Base-by-base conservation (phyloP, 2,113 vertebrate genomes). In the Prochilodus magdalenae region DNA sequence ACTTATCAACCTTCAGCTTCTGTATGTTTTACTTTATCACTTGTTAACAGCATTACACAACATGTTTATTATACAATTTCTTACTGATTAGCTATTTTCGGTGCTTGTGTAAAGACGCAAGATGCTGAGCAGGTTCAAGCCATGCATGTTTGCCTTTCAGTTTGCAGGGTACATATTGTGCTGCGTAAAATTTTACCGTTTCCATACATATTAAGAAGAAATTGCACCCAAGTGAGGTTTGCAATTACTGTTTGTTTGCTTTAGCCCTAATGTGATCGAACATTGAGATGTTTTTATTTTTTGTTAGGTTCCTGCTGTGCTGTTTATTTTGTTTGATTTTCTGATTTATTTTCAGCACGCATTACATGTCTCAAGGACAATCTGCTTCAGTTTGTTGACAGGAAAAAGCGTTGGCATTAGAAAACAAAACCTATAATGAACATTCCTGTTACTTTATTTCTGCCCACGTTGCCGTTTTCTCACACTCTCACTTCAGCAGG, bases 391-490 rank as follows among this genome's bases (percentile, higher is more conserved):
- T 77, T 72, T 78, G n/a, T 77, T 59, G 33, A 14, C 1, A 1
- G 33, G 36, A 4, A 26, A 15, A 33, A 3, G 24, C 30, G 20
- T 49, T n/a, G 26, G 51, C 5, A 4, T 26, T 2, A 60, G 69
- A 78, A 18, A 75, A 29, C 18, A n/a, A 66, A 84, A 76, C 24
- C 73, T 53, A 86, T 47, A 80, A 44, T 33, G 40, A 81, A 91
- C 87, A 91, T 91, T 92, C 90, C 91, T 49, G 7, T 79, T 30
- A 85, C 67, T 16, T 76, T 86, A 7, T 49, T 26, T 40, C 47
- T 59, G 57, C n/a, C 12, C 24, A 0, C 22, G 1, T 13, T 1
- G 7, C 7, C 14, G 6, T 40, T 55, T 40, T 1, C 20, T 55
- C 33, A 6, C 16, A 20, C 12, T 36, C 20, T 20, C 7, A 36